Evolutionary conservation across 2,888 invertebrate genomes (phyloP).

Genomic region (Heliconius sara): DNA sequence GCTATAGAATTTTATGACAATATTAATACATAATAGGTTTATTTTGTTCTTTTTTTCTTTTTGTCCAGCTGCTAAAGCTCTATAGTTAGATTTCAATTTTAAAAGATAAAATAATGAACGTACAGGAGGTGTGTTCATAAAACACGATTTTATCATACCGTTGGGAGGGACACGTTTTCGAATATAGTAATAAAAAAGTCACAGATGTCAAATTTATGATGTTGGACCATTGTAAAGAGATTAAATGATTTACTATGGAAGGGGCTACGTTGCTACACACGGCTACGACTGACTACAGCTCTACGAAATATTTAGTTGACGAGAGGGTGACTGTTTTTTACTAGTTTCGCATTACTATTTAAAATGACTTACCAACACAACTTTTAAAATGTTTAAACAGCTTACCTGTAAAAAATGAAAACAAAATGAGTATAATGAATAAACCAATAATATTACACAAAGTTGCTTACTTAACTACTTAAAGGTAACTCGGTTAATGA

Average conservation of each 20-base stretch:
- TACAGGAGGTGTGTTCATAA: constrained; percentile 74
- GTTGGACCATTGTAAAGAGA: constrained; percentile 82
- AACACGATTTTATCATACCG: constrained; percentile 82
- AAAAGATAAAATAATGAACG: constrained; percentile 80
- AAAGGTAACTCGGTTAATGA: neutral
- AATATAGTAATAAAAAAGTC: constrained; percentile 84
- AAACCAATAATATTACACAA: neutral
- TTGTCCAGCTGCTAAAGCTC: constrained; percentile 50
- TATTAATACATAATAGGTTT: constrained; percentile 50
- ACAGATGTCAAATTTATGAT: constrained; percentile 84
- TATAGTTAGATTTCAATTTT: constrained; percentile 72
- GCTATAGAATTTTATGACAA: constrained; percentile 45
- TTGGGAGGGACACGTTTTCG: constrained; percentile 80
- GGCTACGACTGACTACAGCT: constrained; percentile 51
- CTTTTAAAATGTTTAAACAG: neutral
- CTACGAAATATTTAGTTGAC: constrained; percentile 37
- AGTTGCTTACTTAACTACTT: neutral
- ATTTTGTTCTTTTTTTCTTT: constrained; percentile 33
- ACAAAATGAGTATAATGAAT: constrained; percentile 14
- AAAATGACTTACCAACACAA: constrained; percentile 29
- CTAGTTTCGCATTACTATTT: neutral
- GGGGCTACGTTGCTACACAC: constrained; percentile 56
- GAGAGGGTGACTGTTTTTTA: constrained; percentile 52
- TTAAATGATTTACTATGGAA: constrained; percentile 81
- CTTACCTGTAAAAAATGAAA: constrained; percentile 46